phyloP scores from a whole-genome alignment of 2,797 vertebrate species.

The Peromyscus eremicus region DNA sequence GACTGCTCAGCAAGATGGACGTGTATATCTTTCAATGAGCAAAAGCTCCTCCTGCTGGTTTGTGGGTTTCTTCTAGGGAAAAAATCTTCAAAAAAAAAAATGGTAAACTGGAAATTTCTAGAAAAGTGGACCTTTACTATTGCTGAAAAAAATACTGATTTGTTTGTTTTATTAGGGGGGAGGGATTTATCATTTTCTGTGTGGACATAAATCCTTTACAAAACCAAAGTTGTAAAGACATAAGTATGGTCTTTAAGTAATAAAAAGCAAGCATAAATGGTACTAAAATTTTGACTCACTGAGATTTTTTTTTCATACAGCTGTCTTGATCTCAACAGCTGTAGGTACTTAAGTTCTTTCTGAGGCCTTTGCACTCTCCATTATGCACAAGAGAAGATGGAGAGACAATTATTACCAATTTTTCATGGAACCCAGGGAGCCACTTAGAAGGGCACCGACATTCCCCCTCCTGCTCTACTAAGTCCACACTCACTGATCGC shows the following conservation, averaged over 20 bases:
- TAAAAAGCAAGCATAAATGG: conserved; percentile 72
- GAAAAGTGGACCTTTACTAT: conserved; percentile 6
- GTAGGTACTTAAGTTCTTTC: conserved; percentile 82
- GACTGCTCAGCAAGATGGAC: background rate
- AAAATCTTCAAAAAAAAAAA: conserved; percentile 8
- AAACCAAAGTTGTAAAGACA: conserved; percentile 66
- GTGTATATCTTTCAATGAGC: background rate
- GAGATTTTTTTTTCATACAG: background rate
- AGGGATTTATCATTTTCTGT: conserved; percentile 54
- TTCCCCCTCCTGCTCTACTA: conserved; percentile 54
- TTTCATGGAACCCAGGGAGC: conserved; percentile 23
- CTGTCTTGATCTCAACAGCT: conserved; percentile 81
- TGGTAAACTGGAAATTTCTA: conserved; percentile 3
- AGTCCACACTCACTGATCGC: conserved; percentile 24
- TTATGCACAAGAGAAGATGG: conserved; percentile 63
- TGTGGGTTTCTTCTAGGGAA: conserved; percentile 23
- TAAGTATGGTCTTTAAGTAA: conserved; percentile 71
- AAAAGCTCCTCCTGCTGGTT: background rate
- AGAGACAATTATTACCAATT: conserved; percentile 65
- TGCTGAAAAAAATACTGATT: background rate
- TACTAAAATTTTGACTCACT: conserved; percentile 75
- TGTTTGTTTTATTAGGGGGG: conserved; percentile 28
- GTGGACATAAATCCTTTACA: conserved; percentile 51
- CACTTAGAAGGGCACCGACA: conserved; percentile 41
- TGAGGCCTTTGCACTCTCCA: background rate